Conservation (phyloP, 1,140 invertebrate species). For the Prorops nasuta region DNA sequence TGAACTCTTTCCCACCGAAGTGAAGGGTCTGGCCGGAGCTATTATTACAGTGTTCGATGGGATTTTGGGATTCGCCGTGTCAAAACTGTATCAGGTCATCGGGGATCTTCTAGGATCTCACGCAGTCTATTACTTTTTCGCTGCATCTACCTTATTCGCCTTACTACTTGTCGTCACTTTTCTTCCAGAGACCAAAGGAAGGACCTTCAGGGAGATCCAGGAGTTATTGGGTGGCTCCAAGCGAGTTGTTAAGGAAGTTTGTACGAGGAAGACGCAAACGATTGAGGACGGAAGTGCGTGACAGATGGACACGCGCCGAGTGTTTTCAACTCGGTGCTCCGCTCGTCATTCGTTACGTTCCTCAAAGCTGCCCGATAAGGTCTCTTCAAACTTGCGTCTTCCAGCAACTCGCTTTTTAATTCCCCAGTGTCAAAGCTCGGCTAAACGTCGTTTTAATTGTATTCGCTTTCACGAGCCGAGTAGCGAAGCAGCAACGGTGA, state of each 20-base stretch:
- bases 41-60: conserved; percentile 66
- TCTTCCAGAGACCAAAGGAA: conserved; percentile 55
- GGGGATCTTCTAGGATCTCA: conserved; percentile 63
- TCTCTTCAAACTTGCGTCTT: neutral
- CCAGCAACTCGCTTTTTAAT: neutral
- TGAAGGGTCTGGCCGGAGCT: conserved; percentile 70
- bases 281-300: neutral
- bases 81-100: conserved; percentile 72
- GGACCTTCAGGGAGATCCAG: conserved; percentile 52
- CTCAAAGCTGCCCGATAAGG: neutral
- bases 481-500: neutral
- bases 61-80: conserved; percentile 73
- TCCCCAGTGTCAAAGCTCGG: neutral
- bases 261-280: neutral
- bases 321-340: neutral
- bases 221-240: conserved; percentile 22
- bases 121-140: conserved; percentile 75
- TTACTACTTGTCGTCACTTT: conserved; percentile 44
- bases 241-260: neutral
- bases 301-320: neutral
- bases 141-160: conserved; percentile 57
- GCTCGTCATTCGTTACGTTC: neutral
- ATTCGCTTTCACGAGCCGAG: neutral
- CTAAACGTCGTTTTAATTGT: neutral
- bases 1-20: conserved; percentile 74